Percentiles rank a stretch among this genome's conserved stretches.
Conservation (phyloP, 2,113 vertebrate species). For the Struthidea cinerea region DNA sequence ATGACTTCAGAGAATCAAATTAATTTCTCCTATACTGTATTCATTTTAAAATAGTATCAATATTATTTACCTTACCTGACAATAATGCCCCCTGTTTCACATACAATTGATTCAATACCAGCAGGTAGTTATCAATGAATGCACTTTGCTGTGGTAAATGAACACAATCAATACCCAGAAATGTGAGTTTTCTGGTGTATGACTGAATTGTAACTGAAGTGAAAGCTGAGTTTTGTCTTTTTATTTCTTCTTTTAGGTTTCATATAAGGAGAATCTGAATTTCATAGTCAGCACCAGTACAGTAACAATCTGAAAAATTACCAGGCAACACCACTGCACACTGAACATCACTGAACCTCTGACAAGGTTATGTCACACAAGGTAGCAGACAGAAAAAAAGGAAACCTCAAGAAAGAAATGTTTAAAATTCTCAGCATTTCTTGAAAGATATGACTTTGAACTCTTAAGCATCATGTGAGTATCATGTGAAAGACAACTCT, state of each 20-base stretch:
- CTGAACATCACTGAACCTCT: background rate
- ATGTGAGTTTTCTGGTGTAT: conserved; percentile 17
- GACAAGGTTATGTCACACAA: background rate
- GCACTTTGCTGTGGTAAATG: conserved; percentile 55
- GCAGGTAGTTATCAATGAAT: conserved; percentile 65
- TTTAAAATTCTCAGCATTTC: background rate
- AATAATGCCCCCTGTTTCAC: conserved; percentile 4
- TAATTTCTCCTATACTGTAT: conserved; percentile 27
- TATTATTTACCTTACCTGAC: conserved; percentile 55
- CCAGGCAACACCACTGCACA: background rate
- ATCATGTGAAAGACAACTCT: background rate
- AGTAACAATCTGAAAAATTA: background rate
- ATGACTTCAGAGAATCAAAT: conserved; percentile 53
- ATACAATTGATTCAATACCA: conserved; percentile 58
- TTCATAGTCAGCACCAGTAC: background rate
- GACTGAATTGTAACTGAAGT: conserved; percentile 9
- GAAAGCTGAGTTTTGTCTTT: background rate
- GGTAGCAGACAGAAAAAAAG: background rate
- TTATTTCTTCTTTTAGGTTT: background rate
- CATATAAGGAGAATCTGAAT: background rate
- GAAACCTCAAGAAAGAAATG: background rate
- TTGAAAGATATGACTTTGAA: background rate
- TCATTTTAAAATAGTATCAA: conserved; percentile 55
- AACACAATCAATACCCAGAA: conserved; percentile 52
- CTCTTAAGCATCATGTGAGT: background rate